Evolutionary conservation across 1,140 invertebrate species (phyloP).

Genomic region (Artemia franciscana): DNA sequence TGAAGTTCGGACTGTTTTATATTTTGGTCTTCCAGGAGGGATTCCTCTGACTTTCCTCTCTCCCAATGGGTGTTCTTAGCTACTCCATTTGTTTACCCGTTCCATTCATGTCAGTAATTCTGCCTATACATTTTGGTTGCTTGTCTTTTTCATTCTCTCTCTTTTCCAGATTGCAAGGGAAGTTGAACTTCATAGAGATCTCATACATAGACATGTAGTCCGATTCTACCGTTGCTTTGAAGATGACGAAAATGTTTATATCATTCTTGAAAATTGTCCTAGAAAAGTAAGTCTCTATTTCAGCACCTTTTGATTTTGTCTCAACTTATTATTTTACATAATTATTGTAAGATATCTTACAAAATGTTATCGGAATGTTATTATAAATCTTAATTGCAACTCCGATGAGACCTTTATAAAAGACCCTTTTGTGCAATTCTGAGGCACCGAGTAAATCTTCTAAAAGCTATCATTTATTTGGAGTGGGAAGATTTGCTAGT

Average conservation of each 20-base stretch:
- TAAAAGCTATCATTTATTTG: no score
- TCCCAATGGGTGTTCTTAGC: not conserved
- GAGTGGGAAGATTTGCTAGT: no score
- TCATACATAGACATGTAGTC: slow-evolving; percentile 34
- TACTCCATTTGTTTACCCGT: not conserved
- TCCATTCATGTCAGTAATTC: not conserved
- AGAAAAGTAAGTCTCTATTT: slow-evolving; percentile 20
- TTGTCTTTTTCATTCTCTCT: not conserved
- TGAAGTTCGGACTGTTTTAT: no score
- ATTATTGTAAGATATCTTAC: no score
- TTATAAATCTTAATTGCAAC: no score
- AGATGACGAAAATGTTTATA: slow-evolving; percentile 37
- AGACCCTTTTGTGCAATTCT: no score
- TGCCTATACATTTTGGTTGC: not conserved
- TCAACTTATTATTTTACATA: no score
- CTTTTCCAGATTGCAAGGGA: slow-evolving; percentile 31
- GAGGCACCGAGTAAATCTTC: no score
- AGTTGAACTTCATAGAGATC: slow-evolving; percentile 31
- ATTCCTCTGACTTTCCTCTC: not conserved
- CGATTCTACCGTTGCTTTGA: slow-evolving; percentile 35
- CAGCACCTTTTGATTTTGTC: no score
- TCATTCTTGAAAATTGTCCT: slow-evolving; percentile 35
- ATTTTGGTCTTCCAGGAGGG: not conserved
- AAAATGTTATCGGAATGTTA: no score
- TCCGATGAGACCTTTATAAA: no score